Conservation (phyloP, 2,888 invertebrate species). For the Leucophenga maculata region DNA sequence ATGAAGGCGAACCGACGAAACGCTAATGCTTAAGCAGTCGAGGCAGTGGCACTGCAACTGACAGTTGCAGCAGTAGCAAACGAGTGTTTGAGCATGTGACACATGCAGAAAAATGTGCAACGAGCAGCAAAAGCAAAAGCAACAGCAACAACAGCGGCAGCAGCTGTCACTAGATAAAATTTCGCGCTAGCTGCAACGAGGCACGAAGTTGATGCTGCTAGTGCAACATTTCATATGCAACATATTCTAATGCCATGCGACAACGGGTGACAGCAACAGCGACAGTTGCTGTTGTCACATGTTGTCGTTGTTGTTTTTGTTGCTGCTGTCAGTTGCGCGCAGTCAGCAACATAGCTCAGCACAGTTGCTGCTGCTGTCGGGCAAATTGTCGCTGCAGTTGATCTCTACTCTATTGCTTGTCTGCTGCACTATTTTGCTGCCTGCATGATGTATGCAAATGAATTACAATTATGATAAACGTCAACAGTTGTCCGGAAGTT, state of each 20-base stretch:
- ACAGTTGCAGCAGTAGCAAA: slow-evolving; percentile 45
- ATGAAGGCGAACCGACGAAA: slow-evolving; percentile 56
- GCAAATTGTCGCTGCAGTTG: slow-evolving; percentile 27
- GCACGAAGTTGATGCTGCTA: background rate
- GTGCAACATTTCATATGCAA: slow-evolving; percentile 45
- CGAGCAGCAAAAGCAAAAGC: background rate
- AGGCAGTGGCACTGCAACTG: slow-evolving; percentile 32
- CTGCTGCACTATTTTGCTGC: slow-evolving; percentile 36
- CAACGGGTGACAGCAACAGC: slow-evolving; percentile 65
- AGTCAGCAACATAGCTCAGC: slow-evolving; percentile 12
- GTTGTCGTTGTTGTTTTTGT: slow-evolving; percentile 43
- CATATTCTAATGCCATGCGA: slow-evolving; percentile 66
- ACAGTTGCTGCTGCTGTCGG: slow-evolving; percentile 4
- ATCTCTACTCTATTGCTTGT: background rate
- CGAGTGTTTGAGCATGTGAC: slow-evolving; percentile 16
- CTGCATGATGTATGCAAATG: slow-evolving; percentile 60
- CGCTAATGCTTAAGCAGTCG: slow-evolving; percentile 48
- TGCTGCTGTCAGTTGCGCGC: background rate
- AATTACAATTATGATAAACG: slow-evolving; percentile 69
- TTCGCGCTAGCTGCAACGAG: slow-evolving; percentile 59
- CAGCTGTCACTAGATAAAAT: slow-evolving; percentile 70
- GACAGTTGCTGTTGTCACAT: slow-evolving; percentile 68
- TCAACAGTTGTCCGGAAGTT: slow-evolving; percentile 70
- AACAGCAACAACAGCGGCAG: slow-evolving; percentile 33
- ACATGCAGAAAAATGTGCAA: background rate